A percentile compares a stretch with the other conserved stretches of the same genome.
Conservation (phyloP, 1,140 invertebrate species). For the Lanistes nyassanus region DNA sequence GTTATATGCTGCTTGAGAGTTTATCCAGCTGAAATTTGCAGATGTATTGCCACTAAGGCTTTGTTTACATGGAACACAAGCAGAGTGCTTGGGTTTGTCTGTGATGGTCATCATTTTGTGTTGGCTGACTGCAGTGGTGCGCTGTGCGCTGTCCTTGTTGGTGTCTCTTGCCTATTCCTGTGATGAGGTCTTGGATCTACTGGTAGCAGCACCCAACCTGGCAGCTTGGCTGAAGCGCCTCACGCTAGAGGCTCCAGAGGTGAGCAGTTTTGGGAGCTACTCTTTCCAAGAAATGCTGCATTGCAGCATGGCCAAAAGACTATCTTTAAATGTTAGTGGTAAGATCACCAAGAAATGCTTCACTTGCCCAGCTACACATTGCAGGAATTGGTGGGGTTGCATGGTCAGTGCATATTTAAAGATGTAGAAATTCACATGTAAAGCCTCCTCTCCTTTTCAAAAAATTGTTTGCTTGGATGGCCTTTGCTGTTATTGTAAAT, state of each 20-base stretch:
- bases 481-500: not conserved
- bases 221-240: constrained; percentile 80
- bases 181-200: constrained; percentile 72
- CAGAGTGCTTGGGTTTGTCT: constrained; percentile 10
- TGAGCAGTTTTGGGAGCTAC: constrained; percentile 34
- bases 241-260: constrained; percentile 84
- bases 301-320: too few relatives aligned
- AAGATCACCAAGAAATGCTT: too few relatives aligned
- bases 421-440: not conserved
- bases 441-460: not conserved
- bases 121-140: constrained; percentile 71
- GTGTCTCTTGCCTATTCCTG: constrained; percentile 87
- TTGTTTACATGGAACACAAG: not conserved
- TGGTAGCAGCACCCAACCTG: constrained; percentile 77
- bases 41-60: not conserved
- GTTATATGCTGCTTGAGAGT: too few relatives aligned
- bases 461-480: not conserved
- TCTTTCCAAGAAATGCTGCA: too few relatives aligned
- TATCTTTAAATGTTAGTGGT: too few relatives aligned
- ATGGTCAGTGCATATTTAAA: too few relatives aligned
- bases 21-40: too few relatives aligned
- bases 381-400: too few relatives aligned
- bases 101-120: not conserved
- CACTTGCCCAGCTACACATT: too few relatives aligned
- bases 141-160: constrained; percentile 83